These are phyloP conservation scores for Passer montanus DNA, from an alignment of 2,113 vertebrate genomes.

Conservation along the genomic window DNA sequence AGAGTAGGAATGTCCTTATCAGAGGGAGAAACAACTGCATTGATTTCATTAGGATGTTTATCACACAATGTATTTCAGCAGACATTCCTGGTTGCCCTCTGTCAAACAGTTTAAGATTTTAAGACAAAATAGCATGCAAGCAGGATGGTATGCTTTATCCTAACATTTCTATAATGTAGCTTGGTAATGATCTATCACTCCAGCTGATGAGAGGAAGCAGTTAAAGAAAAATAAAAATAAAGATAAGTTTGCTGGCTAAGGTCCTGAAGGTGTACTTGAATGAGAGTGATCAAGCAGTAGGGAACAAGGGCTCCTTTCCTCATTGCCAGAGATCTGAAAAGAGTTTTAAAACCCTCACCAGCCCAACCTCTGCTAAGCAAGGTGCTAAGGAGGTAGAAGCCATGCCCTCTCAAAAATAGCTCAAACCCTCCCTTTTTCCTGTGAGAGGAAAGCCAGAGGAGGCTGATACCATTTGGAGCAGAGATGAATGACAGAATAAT, in stretches of 20 bases:
- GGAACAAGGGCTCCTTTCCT: not conserved
- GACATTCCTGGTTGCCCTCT: constrained; percentile 7
- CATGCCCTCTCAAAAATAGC: not conserved
- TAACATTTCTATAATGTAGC: not conserved
- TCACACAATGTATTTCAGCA: constrained; percentile 12
- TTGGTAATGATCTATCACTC: constrained; percentile 26
- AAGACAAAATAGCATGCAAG: constrained; percentile 44
- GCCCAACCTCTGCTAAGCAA: accelerated
- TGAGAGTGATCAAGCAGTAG: not conserved
- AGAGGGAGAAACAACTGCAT: not conserved
- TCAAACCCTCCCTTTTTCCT: not conserved
- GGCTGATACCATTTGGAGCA: not conserved
- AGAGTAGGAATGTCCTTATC: not conserved
- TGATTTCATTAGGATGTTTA: constrained; percentile 50
- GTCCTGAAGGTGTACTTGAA: not conserved
- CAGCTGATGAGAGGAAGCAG: not conserved
- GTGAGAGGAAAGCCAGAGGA: not conserved
- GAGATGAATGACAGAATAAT: not conserved
- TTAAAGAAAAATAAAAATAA: constrained; percentile 23
- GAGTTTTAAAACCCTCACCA: not conserved
- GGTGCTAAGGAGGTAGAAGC: not conserved
- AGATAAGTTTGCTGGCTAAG: not conserved
- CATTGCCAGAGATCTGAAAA: not conserved
- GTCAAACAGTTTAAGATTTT: not conserved
- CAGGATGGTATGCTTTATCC: not conserved